Conservation (phyloP, 2,113 vertebrate genomes). For the Pomatostomus ruficeps region DNA sequence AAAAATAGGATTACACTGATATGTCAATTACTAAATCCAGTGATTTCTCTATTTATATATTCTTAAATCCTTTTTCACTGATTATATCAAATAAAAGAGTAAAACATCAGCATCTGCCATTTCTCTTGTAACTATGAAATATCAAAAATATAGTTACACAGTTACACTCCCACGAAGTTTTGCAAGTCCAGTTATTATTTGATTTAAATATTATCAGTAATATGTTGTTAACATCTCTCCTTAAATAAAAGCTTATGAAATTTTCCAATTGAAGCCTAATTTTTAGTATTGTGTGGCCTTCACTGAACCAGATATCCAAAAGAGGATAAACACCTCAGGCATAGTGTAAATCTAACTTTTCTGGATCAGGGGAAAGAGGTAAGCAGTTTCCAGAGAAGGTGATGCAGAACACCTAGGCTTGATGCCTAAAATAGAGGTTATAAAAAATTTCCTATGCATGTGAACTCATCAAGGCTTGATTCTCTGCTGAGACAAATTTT, state of each 20-base stretch:
- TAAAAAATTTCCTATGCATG: neutral
- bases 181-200: neutral
- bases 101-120: neutral
- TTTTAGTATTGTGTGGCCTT: neutral
- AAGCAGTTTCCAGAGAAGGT: neutral
- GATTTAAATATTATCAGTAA: neutral
- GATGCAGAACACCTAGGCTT: neutral
- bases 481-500: neutral
- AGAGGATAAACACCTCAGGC: neutral
- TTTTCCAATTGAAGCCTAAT: neutral
- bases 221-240: neutral
- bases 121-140: neutral
- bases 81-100: neutral
- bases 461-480: neutral
- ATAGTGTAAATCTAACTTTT: neutral
- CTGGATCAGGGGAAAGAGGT: neutral
- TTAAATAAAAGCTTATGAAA: neutral
- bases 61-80: neutral
- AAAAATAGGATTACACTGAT: neutral
- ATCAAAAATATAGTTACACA: neutral
- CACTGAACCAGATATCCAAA: neutral
- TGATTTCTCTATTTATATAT: neutral
- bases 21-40: neutral
- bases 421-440: neutral
- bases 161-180: neutral